Evolutionary conservation across 2,797 vertebrate genomes (phyloP).

Genomic region (Spinibarbus caldwelli): DNA sequence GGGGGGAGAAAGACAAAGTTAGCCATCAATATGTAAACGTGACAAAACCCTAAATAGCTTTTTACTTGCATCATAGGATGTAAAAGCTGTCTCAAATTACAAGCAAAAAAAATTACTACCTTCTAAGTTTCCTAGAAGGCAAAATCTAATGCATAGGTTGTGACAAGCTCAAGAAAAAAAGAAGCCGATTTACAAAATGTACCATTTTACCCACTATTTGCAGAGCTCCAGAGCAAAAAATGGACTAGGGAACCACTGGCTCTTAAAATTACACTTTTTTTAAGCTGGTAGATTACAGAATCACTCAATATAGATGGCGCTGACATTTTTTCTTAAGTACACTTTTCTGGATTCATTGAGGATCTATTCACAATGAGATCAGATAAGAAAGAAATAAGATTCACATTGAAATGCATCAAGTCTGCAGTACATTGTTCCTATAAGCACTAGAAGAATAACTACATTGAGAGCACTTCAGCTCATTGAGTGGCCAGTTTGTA

Average conservation of each 20-base stretch:
- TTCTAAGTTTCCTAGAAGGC: neutral
- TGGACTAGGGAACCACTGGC: neutral
- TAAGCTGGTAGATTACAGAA: neutral
- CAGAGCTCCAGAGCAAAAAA: neutral
- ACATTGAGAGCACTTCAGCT: neutral
- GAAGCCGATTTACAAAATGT: neutral
- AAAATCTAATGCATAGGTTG: neutral
- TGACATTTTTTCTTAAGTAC: neutral
- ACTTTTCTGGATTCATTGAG: neutral
- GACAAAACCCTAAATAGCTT: neutral
- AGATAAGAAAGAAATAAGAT: no score
- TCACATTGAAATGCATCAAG: neutral
- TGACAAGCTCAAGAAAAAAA: neutral
- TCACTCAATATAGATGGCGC: neutral
- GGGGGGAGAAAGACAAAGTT: slow-evolving; percentile 43
- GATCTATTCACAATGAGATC: no score
- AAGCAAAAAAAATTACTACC: neutral
- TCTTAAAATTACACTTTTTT: neutral
- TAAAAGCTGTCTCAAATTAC: neutral
- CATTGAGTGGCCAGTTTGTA: neutral
- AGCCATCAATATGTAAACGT: neutral
- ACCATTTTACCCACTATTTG: neutral
- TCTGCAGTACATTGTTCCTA: neutral
- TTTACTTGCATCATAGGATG: neutral
- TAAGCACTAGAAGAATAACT: neutral